Evolutionary conservation across 1,140 invertebrate species (phyloP).

Genomic region (Pissodes strobi): DNA sequence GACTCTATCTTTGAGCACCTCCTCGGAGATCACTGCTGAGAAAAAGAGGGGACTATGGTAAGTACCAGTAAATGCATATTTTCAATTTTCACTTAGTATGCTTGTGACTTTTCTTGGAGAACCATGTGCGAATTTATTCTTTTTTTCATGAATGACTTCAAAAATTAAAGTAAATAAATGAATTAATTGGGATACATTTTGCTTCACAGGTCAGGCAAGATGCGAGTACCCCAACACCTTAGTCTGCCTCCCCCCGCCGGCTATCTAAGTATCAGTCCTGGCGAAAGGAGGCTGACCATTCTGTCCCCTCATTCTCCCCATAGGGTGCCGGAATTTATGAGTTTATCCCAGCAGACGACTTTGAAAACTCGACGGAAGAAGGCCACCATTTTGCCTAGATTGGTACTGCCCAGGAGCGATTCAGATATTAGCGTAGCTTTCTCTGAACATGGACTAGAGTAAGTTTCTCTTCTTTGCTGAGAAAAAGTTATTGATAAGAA

Average conservation of each 20-base stretch:
- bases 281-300: constrained; percentile 69
- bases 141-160: too few species aligned
- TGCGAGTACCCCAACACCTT: constrained; percentile 66
- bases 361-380: constrained; percentile 71
- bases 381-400: constrained; percentile 73
- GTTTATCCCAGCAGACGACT: constrained; percentile 60
- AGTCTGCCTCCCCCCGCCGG: constrained; percentile 66
- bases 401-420: constrained; percentile 73
- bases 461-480: too few species aligned
- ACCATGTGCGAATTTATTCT: too few species aligned
- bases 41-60: constrained; percentile 65
- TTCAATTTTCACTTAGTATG: too few species aligned
- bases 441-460: constrained; percentile 65
- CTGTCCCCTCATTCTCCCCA: constrained; percentile 74
- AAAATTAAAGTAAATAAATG: too few species aligned
- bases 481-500: too few species aligned
- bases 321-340: constrained; percentile 63
- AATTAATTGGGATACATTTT: too few species aligned
- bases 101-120: too few species aligned
- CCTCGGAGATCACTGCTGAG: constrained; percentile 59
- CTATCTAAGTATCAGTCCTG: constrained; percentile 59
- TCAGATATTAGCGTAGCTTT: constrained; percentile 68
- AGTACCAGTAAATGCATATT: too few species aligned
- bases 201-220: constrained; percentile 59
- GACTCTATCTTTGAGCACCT: constrained; percentile 51